A percentile compares a stretch with the other conserved stretches of the same genome.
phyloP scores from a whole-genome alignment of 2,888 invertebrate genomes.

The Ommatoiulus sabulosus region DNA sequence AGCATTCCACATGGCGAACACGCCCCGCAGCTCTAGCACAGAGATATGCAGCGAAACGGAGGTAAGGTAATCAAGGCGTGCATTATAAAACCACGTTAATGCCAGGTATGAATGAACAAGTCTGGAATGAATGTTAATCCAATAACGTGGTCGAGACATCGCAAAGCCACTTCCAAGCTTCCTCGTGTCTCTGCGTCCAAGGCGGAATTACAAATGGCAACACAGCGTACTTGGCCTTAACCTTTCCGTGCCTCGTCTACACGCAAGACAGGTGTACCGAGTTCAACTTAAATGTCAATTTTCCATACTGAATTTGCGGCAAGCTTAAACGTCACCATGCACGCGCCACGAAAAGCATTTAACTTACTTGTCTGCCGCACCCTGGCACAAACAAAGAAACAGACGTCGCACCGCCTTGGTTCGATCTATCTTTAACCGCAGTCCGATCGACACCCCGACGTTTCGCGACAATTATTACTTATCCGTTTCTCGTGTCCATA shows the following conservation, averaged over 20 bases:
- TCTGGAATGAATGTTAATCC: background rate
- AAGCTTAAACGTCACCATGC: background rate
- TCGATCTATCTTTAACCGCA: background rate
- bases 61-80: no score
- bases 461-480: background rate
- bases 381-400: background rate
- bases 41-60: no score
- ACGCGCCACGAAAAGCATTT: background rate
- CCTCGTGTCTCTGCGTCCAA: background rate
- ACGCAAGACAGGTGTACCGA: background rate
- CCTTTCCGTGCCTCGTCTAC: background rate
- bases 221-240: background rate
- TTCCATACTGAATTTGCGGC: background rate
- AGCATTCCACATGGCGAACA: no score
- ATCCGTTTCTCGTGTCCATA: slow-evolving; percentile 12
- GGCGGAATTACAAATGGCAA: background rate
- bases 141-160: background rate
- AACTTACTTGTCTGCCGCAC: slow-evolving; percentile 17
- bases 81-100: background rate
- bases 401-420: background rate
- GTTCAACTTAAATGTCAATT: background rate
- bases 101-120: no score
- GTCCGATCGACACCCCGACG: background rate
- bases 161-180: background rate
- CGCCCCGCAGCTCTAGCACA: no score